Conservation (phyloP, 2,113 vertebrate genomes). For the Damaliscus lunatus region DNA sequence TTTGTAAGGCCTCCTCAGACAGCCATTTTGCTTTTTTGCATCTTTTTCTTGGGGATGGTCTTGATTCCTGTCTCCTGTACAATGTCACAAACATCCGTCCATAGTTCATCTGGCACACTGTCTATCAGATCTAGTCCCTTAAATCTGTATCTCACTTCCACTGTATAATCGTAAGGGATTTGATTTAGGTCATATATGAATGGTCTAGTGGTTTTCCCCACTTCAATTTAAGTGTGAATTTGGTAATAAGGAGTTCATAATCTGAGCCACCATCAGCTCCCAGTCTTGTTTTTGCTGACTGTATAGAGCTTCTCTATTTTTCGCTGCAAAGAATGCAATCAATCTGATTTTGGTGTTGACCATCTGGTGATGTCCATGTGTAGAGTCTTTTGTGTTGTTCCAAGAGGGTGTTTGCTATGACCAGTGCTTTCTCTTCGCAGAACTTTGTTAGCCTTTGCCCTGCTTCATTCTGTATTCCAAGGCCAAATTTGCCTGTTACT, state of each 20-base stretch:
- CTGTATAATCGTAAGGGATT: background rate
- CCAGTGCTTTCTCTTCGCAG: background rate
- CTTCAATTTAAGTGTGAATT: background rate
- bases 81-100: accelerated
- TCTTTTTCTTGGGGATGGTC: background rate
- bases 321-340: background rate
- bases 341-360: background rate
- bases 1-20: background rate
- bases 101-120: background rate
- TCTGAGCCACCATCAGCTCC: background rate
- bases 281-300: background rate
- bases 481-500: background rate
- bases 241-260: background rate
- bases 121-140: background rate
- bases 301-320: background rate
- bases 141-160: background rate
- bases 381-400: background rate
- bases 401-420: background rate
- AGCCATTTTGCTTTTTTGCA: background rate
- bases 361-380: background rate
- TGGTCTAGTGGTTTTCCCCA: background rate
- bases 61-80: background rate
- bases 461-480: background rate
- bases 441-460: background rate
- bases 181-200: background rate